Evolutionary conservation across 1,140 invertebrate genomes (phyloP).

Genomic region (Zeugodacus cucurbitae): DNA sequence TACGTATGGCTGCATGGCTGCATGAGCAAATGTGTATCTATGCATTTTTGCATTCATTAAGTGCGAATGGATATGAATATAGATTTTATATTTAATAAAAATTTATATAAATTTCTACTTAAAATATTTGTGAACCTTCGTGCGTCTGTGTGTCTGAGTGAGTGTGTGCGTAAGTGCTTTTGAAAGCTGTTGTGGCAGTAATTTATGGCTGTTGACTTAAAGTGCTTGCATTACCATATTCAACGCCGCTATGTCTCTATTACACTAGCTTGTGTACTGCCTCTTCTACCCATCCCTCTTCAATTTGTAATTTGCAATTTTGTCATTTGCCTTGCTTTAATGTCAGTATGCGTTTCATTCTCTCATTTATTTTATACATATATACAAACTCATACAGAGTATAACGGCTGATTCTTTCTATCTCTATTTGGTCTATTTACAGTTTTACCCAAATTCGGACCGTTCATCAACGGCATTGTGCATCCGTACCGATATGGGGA

Average conservation of each 20-base stretch:
- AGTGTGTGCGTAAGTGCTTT: not conserved
- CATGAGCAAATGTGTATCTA: not conserved
- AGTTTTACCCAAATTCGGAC: constrained; percentile 66
- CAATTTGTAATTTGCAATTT: not conserved
- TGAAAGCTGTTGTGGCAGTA: not conserved
- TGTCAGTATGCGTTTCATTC: not conserved
- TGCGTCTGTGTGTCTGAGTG: not conserved
- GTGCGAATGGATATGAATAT: constrained; percentile 33
- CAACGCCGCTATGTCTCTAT: not conserved
- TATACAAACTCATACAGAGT: not conserved
- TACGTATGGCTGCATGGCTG: not conserved
- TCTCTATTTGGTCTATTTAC: constrained; percentile 46
- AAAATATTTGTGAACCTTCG: not conserved
- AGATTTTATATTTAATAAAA: constrained; percentile 32
- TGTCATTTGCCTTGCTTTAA: not conserved
- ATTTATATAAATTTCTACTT: constrained; percentile 31
- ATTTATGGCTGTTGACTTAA: not conserved
- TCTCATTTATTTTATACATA: not conserved
- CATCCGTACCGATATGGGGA: constrained; percentile 67
- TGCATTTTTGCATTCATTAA: not conserved
- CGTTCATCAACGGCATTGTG: constrained; percentile 63
- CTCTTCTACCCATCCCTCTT: not conserved
- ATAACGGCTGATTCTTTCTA: not conserved
- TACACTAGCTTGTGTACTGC: not conserved
- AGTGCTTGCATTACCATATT: not conserved